These are phyloP conservation scores for Palythoa grandiflora DNA, from an alignment of 92 coral and sea anemone species.

Conservation along the genomic window DNA sequence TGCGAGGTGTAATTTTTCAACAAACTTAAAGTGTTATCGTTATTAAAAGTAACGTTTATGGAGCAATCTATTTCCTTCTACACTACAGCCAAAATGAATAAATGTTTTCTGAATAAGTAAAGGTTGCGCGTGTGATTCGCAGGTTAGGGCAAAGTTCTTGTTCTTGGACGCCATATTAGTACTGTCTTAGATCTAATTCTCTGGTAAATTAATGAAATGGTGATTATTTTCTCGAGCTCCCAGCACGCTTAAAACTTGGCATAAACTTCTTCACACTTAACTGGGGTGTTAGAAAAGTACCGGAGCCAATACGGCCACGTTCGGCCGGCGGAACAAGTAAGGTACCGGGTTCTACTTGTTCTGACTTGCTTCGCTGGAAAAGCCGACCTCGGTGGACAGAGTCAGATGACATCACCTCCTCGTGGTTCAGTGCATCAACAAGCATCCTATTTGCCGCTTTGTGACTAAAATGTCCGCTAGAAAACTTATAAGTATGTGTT, in stretches of 20 bases:
- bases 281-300: conserved; percentile 38
- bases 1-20: too few relatives aligned
- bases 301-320: conserved; percentile 2
- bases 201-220: not conserved
- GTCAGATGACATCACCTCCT: conserved; percentile 56
- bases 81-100: too few relatives aligned
- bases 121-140: too few relatives aligned
- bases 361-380: conserved; percentile 25
- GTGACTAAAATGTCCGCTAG: conserved; percentile 77
- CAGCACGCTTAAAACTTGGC: conserved; percentile 22
- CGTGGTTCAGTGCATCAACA: conserved; percentile 77
- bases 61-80: too few relatives aligned
- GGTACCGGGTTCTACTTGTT: conserved; percentile 38
- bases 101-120: too few relatives aligned
- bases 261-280: conserved; percentile 9
- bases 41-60: too few relatives aligned
- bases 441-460: conserved; percentile 82
- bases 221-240: conserved; percentile 7
- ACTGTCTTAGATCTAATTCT: too few relatives aligned
- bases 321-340: not conserved
- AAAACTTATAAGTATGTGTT: conserved; percentile 61
- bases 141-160: too few relatives aligned
- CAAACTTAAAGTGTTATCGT: too few relatives aligned
- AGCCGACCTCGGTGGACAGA: conserved; percentile 19
- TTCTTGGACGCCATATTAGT: too few relatives aligned